phyloP scores from a whole-genome alignment of 1,140 invertebrate genomes.

The Arion vulgaris region DNA sequence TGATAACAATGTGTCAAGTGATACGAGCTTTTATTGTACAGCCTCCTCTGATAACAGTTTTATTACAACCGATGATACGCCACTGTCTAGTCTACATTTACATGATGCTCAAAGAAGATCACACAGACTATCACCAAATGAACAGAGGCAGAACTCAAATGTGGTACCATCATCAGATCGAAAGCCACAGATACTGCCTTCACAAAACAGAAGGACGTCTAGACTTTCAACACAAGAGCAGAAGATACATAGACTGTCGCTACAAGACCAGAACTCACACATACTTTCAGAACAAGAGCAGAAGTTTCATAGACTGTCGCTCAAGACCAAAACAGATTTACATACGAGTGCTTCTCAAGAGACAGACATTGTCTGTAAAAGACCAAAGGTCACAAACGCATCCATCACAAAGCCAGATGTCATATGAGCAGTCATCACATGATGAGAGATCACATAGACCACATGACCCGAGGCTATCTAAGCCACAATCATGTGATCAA shows the following conservation, averaged over 20 bases:
- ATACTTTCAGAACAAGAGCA: too few relatives aligned
- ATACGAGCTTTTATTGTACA: constrained; percentile 6
- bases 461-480: too few relatives aligned
- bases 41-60: constrained; percentile 16
- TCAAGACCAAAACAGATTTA: too few relatives aligned
- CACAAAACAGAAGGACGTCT: background rate
- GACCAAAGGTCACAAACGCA: too few relatives aligned
- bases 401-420: too few relatives aligned
- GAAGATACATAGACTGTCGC: background rate
- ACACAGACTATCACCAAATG: background rate
- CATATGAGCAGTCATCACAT: too few relatives aligned
- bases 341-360: too few relatives aligned
- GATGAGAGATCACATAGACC: too few relatives aligned
- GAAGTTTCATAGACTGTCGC: too few relatives aligned
- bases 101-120: background rate
- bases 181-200: background rate
- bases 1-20: background rate
- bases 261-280: background rate
- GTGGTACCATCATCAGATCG: background rate
- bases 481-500: too few relatives aligned
- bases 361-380: too few relatives aligned
- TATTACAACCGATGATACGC: background rate
- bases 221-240: background rate
- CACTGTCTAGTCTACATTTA: background rate
- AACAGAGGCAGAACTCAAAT: background rate